These are phyloP conservation scores for Dicranocentrus wangi DNA, from an alignment of 2,888 invertebrate species.

Conservation along the genomic window DNA sequence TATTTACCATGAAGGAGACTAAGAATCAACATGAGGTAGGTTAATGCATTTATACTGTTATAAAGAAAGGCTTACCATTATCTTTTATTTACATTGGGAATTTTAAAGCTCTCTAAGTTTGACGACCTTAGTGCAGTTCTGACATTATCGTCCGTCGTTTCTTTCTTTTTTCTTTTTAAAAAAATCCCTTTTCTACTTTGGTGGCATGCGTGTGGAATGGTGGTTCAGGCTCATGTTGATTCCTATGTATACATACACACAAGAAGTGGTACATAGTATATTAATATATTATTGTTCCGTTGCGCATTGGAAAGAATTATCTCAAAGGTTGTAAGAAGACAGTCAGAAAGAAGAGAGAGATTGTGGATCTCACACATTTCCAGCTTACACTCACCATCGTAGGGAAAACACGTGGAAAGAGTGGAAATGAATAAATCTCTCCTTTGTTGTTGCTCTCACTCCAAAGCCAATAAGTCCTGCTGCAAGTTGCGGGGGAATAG, in stretches of 20 bases:
- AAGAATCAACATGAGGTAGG: slow-evolving; percentile 35
- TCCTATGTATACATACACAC: background rate
- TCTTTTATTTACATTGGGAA: slow-evolving; percentile 30
- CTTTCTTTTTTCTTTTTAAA: too few relatives aligned
- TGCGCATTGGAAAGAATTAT: too few relatives aligned
- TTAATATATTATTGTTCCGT: too few relatives aligned
- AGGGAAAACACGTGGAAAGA: slow-evolving; percentile 34
- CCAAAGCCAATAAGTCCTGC: background rate
- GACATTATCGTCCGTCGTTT: too few relatives aligned
- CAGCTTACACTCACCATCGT: slow-evolving; percentile 3
- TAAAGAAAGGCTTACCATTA: slow-evolving; percentile 1
- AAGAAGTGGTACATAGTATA: too few relatives aligned
- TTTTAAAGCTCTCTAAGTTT: slow-evolving; percentile 29
- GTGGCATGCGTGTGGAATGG: too few relatives aligned
- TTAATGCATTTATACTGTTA: slow-evolving; percentile 45
- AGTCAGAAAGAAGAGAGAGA: background rate
- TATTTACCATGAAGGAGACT: slow-evolving; percentile 5
- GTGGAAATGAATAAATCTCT: slow-evolving; percentile 5
- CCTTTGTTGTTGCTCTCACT: slow-evolving; percentile 1
- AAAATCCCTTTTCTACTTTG: too few relatives aligned
- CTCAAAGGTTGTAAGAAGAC: too few relatives aligned
- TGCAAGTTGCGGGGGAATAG: too few relatives aligned
- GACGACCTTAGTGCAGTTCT: slow-evolving; percentile 26
- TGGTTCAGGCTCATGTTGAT: too few relatives aligned
- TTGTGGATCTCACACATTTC: background rate